phyloP scores from a whole-genome alignment of 2,888 invertebrate species.

The Ptilodon capucinus region DNA sequence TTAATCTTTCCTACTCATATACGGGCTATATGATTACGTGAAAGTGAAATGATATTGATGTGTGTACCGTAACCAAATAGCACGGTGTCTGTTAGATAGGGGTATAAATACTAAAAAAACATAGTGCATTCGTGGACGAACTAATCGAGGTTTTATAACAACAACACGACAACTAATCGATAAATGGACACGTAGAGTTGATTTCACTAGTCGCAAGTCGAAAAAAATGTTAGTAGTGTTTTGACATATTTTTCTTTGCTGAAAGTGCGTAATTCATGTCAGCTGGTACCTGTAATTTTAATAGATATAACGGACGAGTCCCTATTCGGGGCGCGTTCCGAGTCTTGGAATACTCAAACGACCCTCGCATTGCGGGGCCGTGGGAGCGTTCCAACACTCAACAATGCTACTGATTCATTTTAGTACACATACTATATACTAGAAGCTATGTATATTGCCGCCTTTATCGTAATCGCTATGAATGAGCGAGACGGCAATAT shows the following conservation, averaged over 20 bases:
- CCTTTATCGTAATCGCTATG: not conserved
- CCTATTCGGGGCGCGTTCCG: conserved; percentile 30
- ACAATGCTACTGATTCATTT: not conserved
- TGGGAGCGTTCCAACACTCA: conserved; percentile 71
- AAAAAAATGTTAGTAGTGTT: conserved; percentile 82
- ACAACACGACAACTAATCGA: conserved; percentile 71
- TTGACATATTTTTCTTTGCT: conserved; percentile 84
- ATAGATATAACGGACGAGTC: conserved; percentile 45
- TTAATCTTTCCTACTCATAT: conserved; percentile 67
- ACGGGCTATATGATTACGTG: conserved; percentile 65
- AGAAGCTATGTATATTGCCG: not conserved
- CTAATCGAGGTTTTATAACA: conserved; percentile 71
- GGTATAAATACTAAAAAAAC: conserved; percentile 74
- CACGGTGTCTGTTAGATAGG: conserved; percentile 69
- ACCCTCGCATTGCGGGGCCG: conserved; percentile 42
- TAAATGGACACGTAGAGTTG: conserved; percentile 83
- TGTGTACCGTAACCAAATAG: conserved; percentile 49
- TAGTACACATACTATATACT: not conserved
- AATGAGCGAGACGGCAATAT: not conserved
- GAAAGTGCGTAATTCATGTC: conserved; percentile 84
- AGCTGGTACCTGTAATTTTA: conserved; percentile 75
- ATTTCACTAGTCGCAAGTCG: conserved; percentile 83
- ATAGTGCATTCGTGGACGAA: conserved; percentile 78
- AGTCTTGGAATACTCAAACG: conserved; percentile 73
- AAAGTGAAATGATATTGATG: conserved; percentile 42